Conservation (phyloP, 2,888 invertebrate species). For the Andrena marginata region DNA sequence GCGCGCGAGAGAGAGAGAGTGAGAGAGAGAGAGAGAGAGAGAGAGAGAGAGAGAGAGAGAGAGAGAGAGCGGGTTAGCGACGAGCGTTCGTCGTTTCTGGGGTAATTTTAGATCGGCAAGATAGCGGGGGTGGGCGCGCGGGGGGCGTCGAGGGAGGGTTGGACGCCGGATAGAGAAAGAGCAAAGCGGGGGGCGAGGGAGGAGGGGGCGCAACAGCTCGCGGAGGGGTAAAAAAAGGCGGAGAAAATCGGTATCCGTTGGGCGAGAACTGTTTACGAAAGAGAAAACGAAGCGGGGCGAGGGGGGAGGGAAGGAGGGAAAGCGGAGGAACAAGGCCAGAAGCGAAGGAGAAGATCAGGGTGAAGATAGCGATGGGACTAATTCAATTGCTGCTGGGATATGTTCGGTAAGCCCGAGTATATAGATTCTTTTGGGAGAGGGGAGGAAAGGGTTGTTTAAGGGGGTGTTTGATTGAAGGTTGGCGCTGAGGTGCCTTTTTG, state of each 20-base stretch:
- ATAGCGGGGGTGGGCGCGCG: constrained; percentile 75
- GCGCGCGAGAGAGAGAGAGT: constrained; percentile 37
- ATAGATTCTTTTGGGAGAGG: constrained; percentile 1
- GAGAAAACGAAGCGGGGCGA: constrained; percentile 39
- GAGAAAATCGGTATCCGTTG: constrained; percentile 33
- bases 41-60: constrained; percentile 43
- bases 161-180: constrained; percentile 42
- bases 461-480: not conserved
- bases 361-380: constrained; percentile 56
- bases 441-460: not conserved
- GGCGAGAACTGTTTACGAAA: constrained; percentile 61
- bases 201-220: constrained; percentile 3
- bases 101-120: constrained; percentile 84
- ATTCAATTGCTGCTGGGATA: constrained; percentile 35
- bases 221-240: constrained; percentile 30
- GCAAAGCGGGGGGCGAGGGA: constrained; percentile 33
- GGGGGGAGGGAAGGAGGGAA: constrained; percentile 15
- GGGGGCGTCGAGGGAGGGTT: not conserved
- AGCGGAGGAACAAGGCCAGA: constrained; percentile 41
- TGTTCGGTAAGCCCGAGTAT: constrained; percentile 1
- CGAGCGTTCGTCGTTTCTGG: constrained; percentile 77
- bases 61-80: constrained; percentile 42
- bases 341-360: constrained; percentile 37
- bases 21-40: constrained; percentile 40
- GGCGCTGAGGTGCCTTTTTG: not conserved